Evolutionary conservation across 2,113 vertebrate species (phyloP), one percentile per base, ranked within the genome.

Genomic region (Tretioscincus oriximinensis): DNA sequence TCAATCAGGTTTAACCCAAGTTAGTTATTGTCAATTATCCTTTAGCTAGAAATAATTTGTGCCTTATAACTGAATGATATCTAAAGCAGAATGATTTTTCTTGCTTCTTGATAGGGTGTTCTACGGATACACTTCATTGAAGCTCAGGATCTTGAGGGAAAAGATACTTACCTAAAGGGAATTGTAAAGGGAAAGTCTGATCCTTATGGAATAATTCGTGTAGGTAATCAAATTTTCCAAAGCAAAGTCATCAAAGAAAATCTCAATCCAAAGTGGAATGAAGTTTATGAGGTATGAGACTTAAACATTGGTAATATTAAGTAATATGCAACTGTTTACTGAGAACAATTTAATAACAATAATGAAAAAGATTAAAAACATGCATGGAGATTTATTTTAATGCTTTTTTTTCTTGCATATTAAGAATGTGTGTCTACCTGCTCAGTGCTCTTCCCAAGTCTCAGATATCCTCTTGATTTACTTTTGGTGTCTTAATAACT

Each of bases 131-230:
- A 99, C 88, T 98, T 99, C 75, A 88, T 97, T 45, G 98, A 99
- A 95, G 98, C 97, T 77, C 97, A 98, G 90, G 96, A 99, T 65
- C 90, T 99, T 72, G 83, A 97, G 66, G 95, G 95, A 7, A 99
- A 99, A 90, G 98, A 99, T 81, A 98, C 90, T 76, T 94, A 96
- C 61, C 86, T 99, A 73, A 97, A 98, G 28, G 98, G 98, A 35
- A 91, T 99, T 60, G 95, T 99, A 87, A 99, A 97, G 87, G 98
- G 98, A 10, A 99, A 99, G 91, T 99, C 98, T 0, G 98, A 99
- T 87, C 98, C 98, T 2, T 99, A 99, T 12, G 98, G 97, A 12
- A 93, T 99, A 29, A 90, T 99, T 76, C 94, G 94, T 79, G 76
- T 99, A 0, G 97, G 97, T 76, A 97, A 94, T 35, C 93, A 98